These are phyloP conservation scores for Batillaria attramentaria DNA, from an alignment of 1,140 invertebrate species.

Conservation along the genomic window DNA sequence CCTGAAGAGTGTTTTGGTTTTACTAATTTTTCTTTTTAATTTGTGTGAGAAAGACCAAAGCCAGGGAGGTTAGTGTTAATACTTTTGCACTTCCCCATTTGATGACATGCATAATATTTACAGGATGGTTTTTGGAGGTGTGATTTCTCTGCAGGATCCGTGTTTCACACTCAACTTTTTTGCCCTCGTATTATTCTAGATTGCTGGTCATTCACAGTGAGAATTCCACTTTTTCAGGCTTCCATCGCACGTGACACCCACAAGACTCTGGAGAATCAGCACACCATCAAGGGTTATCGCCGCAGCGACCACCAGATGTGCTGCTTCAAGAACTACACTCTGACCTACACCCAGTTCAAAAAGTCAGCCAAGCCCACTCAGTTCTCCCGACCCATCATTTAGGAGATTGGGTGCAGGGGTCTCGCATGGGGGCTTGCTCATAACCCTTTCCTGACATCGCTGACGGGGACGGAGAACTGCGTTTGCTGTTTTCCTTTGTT, in stretches of 20 bases:
- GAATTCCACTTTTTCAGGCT: slow-evolving; percentile 73
- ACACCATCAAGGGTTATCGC: slow-evolving; percentile 54
- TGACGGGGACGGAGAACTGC: background rate
- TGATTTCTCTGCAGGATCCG: background rate
- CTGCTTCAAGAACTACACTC: slow-evolving; percentile 92
- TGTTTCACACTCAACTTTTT: background rate
- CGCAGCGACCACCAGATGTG: slow-evolving; percentile 87
- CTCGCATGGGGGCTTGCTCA: slow-evolving; percentile 19
- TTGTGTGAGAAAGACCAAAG: too few relatives aligned
- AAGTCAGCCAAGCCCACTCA: slow-evolving; percentile 81
- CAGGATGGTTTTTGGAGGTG: background rate
- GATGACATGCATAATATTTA: background rate
- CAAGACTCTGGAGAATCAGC: slow-evolving; percentile 48
- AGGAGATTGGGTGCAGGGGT: slow-evolving; percentile 53
- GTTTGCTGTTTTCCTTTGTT: background rate
- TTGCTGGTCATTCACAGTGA: background rate
- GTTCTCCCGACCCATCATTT: slow-evolving; percentile 56
- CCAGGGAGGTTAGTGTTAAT: too few relatives aligned
- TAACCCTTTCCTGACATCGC: background rate
- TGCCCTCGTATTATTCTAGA: slow-evolving; percentile 33
- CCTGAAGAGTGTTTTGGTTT: too few relatives aligned
- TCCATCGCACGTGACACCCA: slow-evolving; percentile 80
- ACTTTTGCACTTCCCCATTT: too few relatives aligned
- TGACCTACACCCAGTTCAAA: slow-evolving; percentile 89
- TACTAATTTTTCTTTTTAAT: too few relatives aligned